Base-by-base conservation (phyloP, 2,797 vertebrate genomes). In the Epinephelus malabaricus region DNA sequence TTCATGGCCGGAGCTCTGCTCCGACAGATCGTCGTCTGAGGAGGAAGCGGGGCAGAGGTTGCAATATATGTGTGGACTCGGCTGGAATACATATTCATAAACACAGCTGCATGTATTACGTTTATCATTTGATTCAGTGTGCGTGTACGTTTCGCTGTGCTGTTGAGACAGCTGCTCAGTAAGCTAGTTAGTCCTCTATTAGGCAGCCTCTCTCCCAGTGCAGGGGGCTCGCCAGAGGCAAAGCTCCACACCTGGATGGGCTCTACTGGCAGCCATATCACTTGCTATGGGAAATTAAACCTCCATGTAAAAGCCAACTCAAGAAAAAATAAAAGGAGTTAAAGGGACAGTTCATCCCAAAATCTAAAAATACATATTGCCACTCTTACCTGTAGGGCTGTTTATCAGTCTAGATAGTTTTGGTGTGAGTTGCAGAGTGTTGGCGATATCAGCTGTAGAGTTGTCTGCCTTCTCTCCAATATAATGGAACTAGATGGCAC, bases 1-100 rank as follows among this genome's bases (percentile, higher is more conserved):
- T 79, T 97, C 97, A 3, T 94, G 96, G 34, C 96, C 97, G 13
- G 97, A 98, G 89, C 97, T 98, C 79, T 94, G 95, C 82, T 97
- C 98, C 14, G 97, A 98, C 68, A 95, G 80, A 66, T 93, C 91
- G 51, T 95, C 95, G 47, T 98, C 97, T 98, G 69, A 17, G 23
- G 71, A 66, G 27, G 34, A 38, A 2, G 21, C 34, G 43, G 43
- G 12, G 38, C 51, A 82, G 45, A 61, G 59, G 54, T 43, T 5
- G 21, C 6, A 3, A 27, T 7, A 12, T 3, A 43, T 51, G 73
- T 6, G 7, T 25, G 27, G 40, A 47, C 12, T 9, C 25, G 17
- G 54, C 11, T 34, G 70, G 58, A 34, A 25, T 10, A 25, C 12
- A 18, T 11, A 9, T 17, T 21, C 19, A 6, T 5, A 23, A 38